Evolutionary conservation across 2,797 vertebrate species (phyloP).

Genomic region (Coranthus polyacanthus): DNA sequence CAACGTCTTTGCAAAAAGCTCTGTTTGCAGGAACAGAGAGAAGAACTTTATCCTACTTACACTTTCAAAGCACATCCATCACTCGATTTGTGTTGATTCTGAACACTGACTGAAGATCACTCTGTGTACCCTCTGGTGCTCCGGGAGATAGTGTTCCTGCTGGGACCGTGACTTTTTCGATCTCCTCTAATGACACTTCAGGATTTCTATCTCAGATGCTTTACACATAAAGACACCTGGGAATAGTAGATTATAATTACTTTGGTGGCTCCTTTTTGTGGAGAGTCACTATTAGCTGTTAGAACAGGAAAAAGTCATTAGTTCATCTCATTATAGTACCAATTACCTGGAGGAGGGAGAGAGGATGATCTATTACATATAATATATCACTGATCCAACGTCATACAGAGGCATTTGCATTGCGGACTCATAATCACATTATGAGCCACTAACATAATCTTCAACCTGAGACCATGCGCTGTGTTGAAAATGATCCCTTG

Average conservation of each 20-base stretch:
- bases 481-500: slow-evolving; percentile 9
- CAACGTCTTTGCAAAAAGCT: neutral
- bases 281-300: slow-evolving; percentile 58
- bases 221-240: slow-evolving; percentile 56
- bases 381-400: slow-evolving; percentile 57
- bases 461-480: slow-evolving; percentile 28
- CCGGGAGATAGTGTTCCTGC: slow-evolving; percentile 23
- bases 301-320: slow-evolving; percentile 71
- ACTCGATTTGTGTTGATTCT: slow-evolving; percentile 5
- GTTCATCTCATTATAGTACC: slow-evolving; percentile 74
- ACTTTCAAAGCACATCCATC: slow-evolving; percentile 41
- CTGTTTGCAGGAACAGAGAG: neutral
- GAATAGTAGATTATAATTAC: slow-evolving; percentile 69
- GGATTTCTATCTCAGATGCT: slow-evolving; percentile 14
- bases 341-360: slow-evolving; percentile 68
- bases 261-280: slow-evolving; percentile 33
- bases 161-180: slow-evolving; percentile 13
- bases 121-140: slow-evolving; percentile 16
- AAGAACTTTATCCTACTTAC: slow-evolving; percentile 16
- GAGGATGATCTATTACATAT: slow-evolving; percentile 60
- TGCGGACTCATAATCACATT: slow-evolving; percentile 49
- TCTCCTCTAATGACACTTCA: slow-evolving; percentile 30
- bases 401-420: slow-evolving; percentile 29
- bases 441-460: slow-evolving; percentile 19
- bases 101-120: slow-evolving; percentile 17